These are phyloP conservation scores for Halocaridina rubra DNA, from an alignment of 2,888 invertebrate species.

Conservation along the genomic window DNA sequence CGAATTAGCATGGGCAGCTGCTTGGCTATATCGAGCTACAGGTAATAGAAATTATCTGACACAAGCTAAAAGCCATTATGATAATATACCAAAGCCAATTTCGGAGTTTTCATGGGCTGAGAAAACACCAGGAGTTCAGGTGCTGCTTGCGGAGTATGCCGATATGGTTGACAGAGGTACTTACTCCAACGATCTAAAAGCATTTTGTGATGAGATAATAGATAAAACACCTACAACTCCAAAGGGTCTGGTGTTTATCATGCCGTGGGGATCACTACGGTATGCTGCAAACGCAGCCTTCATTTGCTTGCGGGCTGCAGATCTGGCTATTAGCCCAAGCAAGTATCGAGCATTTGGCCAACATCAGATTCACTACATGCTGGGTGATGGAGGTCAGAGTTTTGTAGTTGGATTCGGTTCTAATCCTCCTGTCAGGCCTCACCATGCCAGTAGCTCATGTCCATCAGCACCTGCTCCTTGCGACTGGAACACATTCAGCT, in stretches of 20 bases:
- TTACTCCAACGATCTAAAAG: conserved; percentile 69
- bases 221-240: conserved; percentile 71
- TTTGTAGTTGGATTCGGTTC: conserved; percentile 73
- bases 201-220: conserved; percentile 69
- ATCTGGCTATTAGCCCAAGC: conserved; percentile 63
- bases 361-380: conserved; percentile 73
- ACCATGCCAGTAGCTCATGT: conserved; percentile 72
- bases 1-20: conserved; percentile 73
- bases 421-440: conserved; percentile 72
- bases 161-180: conserved; percentile 69
- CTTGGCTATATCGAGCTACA: conserved; percentile 73
- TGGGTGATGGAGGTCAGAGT: conserved; percentile 72
- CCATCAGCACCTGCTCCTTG: conserved; percentile 71
- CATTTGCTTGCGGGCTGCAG: conserved; percentile 71
- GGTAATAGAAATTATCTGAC: conserved; percentile 70
- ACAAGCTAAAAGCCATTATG: conserved; percentile 68
- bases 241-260: conserved; percentile 72
- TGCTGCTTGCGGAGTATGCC: conserved; percentile 71
- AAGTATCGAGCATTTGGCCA: conserved; percentile 71
- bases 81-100: not conserved
- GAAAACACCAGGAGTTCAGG: conserved; percentile 72
- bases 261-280: conserved; percentile 72
- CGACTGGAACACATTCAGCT: conserved; percentile 70
- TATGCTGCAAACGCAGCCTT: conserved; percentile 74
- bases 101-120: conserved; percentile 73